Evolutionary conservation across 2,797 vertebrate species (phyloP).

Genomic region (Carapus acus): DNA sequence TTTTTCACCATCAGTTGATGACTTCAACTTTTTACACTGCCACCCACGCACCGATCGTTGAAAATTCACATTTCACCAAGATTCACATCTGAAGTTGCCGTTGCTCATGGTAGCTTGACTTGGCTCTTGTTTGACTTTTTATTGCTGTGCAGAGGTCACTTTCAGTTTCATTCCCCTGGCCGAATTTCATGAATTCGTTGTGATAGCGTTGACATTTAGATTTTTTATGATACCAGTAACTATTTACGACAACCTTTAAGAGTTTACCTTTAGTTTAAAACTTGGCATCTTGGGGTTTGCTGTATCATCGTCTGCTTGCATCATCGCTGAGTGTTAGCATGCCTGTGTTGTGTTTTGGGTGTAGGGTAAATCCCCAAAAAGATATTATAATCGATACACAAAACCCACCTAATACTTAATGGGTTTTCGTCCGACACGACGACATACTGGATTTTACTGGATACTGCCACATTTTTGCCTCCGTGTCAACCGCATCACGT

Average conservation of each 20-base stretch:
- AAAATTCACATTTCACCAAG: neutral
- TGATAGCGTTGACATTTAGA: no score
- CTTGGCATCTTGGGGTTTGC: conserved; percentile 55
- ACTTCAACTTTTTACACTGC: neutral
- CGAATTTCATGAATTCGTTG: no score
- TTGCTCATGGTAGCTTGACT: conserved; percentile 3
- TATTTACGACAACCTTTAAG: no score
- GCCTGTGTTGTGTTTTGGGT: conserved; percentile 16
- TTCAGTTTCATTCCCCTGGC: conserved; percentile 28
- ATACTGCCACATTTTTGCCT: neutral
- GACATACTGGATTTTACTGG: no score
- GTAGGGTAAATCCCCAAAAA: neutral
- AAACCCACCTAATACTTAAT: no score
- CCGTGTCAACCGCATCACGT: neutral
- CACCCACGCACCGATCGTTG: rapidly evolving
- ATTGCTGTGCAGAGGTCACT: conserved; percentile 25
- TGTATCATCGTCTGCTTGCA: conserved; percentile 64
- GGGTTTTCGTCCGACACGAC: no score
- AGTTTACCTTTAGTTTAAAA: conserved; percentile 26
- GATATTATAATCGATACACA: no score
- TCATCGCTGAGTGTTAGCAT: conserved; percentile 45
- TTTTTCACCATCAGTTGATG: neutral
- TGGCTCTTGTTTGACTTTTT: conserved; percentile 36
- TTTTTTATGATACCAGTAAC: no score
- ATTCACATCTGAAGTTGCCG: conserved; percentile 2